Evolutionary conservation across 2,797 vertebrate species (phyloP).

Genomic region (Etheostoma nigrum): DNA sequence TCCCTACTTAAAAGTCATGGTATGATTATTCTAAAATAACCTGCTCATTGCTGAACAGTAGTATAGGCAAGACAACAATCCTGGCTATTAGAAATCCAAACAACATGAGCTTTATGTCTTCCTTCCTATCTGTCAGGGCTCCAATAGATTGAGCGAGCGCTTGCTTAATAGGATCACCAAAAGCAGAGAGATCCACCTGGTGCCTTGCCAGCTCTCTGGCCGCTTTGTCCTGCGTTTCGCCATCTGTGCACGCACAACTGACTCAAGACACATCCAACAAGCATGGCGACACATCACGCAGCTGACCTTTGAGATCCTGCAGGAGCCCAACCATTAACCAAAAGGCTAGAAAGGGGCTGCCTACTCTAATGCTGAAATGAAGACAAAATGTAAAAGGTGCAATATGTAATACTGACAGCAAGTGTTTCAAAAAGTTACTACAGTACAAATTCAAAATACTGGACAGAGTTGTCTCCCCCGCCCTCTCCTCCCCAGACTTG

Average conservation of each 20-base stretch:
- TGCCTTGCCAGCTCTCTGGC: slow-evolving; percentile 90
- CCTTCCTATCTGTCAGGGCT: slow-evolving; percentile 82
- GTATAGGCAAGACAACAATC: neutral
- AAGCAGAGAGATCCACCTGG: slow-evolving; percentile 91
- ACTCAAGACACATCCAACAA: slow-evolving; percentile 86
- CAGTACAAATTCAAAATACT: too few relatives aligned
- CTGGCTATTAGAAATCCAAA: neutral
- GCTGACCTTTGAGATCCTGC: slow-evolving; percentile 87
- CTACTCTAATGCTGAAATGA: slow-evolving; percentile 16
- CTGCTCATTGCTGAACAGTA: neutral
- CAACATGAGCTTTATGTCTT: neutral
- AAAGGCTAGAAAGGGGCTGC: neutral
- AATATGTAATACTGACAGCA: too few relatives aligned
- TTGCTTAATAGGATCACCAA: slow-evolving; percentile 91
- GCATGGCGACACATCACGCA: slow-evolving; percentile 92
- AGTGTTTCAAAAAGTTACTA: too few relatives aligned
- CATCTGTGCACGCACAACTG: slow-evolving; percentile 87
- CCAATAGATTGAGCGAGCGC: slow-evolving; percentile 89
- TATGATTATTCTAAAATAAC: neutral
- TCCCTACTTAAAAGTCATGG: too few relatives aligned
- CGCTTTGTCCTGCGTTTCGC: slow-evolving; percentile 93
- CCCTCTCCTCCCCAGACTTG: too few relatives aligned
- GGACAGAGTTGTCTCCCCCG: too few relatives aligned
- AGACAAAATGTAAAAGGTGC: slow-evolving; percentile 41
- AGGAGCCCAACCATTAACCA: slow-evolving; percentile 65